phyloP scores from a whole-genome alignment of 2,797 vertebrate species.

The Sebastes minor region DNA sequence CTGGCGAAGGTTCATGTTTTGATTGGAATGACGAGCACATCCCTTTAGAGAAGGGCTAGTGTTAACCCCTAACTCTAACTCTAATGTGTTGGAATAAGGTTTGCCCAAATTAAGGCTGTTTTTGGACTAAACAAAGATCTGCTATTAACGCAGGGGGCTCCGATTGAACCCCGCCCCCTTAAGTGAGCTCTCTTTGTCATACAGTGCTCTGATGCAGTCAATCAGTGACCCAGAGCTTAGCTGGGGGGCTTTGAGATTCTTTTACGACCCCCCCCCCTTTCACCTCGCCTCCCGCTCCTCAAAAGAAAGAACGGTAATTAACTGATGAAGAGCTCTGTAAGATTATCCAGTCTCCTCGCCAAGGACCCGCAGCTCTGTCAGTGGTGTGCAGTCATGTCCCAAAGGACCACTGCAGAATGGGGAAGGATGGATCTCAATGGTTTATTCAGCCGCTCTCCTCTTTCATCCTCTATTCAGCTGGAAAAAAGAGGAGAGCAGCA shows the following conservation, averaged over 20 bases:
- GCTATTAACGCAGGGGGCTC: constrained; percentile 39
- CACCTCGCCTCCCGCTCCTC: constrained; percentile 62
- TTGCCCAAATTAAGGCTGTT: constrained; percentile 37
- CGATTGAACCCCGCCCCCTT: constrained; percentile 59
- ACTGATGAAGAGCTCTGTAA: constrained; percentile 81
- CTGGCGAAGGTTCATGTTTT: background rate
- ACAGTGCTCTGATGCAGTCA: constrained; percentile 74
- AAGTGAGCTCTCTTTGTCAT: constrained; percentile 73
- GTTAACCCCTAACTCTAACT: background rate
- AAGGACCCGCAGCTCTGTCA: constrained; percentile 55
- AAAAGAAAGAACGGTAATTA: constrained; percentile 83
- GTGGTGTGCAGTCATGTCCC: constrained; percentile 71
- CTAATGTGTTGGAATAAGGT: constrained; percentile 12
- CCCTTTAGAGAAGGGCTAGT: background rate
- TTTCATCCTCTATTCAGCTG: constrained; percentile 66
- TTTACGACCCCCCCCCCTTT: constrained; percentile 65
- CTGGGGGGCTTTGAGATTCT: constrained; percentile 77
- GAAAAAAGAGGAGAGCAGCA: constrained; percentile 40
- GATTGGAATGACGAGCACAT: background rate
- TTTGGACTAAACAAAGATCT: constrained; percentile 48
- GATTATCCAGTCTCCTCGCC: constrained; percentile 72
- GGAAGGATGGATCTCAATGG: constrained; percentile 72
- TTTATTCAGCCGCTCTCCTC: constrained; percentile 67
- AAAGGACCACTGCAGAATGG: constrained; percentile 61
- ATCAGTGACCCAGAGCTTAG: constrained; percentile 78